phyloP scores from a whole-genome alignment of 2,797 vertebrate genomes.

The Etheostoma nigrum region DNA sequence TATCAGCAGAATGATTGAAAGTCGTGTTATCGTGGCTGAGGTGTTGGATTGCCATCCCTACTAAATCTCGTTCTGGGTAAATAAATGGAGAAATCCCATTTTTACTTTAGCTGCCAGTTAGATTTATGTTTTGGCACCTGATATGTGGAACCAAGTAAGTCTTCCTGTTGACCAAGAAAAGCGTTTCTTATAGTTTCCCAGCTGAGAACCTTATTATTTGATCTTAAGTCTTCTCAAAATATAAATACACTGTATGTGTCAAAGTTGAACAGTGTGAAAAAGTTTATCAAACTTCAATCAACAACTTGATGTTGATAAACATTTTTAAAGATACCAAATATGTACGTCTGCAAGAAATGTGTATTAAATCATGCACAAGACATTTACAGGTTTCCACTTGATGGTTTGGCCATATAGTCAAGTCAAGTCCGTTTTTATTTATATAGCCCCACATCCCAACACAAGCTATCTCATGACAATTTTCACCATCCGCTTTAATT shows the following conservation, averaged over 20 bases:
- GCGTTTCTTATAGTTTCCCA: too few relatives aligned
- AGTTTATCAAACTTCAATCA: neutral
- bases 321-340: neutral
- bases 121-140: neutral
- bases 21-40: neutral
- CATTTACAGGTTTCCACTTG: neutral
- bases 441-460: too few relatives aligned
- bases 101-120: neutral
- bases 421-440: too few relatives aligned
- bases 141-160: neutral
- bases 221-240: conserved; percentile 1
- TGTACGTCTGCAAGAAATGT: neutral
- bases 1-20: conserved; percentile 6
- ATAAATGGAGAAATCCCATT: too few relatives aligned
- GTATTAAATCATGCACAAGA: neutral
- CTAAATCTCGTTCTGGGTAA: neutral
- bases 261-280: neutral
- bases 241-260: neutral
- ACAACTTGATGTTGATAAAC: too few relatives aligned
- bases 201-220: neutral
- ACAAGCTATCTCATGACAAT: too few relatives aligned
- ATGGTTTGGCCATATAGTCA: neutral
- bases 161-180: neutral
- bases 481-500: too few relatives aligned
- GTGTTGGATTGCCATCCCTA: neutral